phyloP scores from a whole-genome alignment of 2,888 invertebrate species.

The Sminthurides aquaticus region DNA sequence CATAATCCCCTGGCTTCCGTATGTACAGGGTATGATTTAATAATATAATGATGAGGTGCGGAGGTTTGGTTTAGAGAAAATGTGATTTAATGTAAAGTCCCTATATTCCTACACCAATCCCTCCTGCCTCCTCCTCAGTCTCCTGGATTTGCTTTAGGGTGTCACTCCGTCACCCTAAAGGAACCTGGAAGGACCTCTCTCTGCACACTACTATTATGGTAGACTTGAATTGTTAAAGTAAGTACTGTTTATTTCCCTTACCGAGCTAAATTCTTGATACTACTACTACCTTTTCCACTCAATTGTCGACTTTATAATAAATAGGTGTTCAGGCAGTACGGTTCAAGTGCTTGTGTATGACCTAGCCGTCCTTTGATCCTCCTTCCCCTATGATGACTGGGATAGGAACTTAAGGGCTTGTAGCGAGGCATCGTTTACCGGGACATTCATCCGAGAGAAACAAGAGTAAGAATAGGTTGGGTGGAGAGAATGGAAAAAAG shows the following conservation, averaged over 20 bases:
- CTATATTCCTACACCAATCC: background rate
- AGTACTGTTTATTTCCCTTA: background rate
- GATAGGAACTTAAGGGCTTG: too few species aligned
- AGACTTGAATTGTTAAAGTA: background rate
- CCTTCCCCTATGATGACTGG: too few species aligned
- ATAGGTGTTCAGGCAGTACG: background rate
- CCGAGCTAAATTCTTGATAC: background rate
- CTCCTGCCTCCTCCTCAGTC: background rate
- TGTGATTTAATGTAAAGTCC: background rate
- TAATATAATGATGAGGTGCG: background rate
- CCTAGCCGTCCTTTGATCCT: too few species aligned
- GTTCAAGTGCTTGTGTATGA: too few species aligned
- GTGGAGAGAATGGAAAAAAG: background rate
- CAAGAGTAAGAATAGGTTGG: background rate
- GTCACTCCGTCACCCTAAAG: background rate
- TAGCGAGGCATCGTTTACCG: background rate
- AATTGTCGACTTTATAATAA: constrained; percentile 24
- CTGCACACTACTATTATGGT: background rate
- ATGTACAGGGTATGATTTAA: background rate
- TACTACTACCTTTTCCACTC: constrained; percentile 15
- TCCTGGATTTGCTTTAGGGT: too few species aligned
- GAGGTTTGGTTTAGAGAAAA: background rate
- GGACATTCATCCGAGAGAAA: background rate
- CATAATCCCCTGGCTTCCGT: background rate
- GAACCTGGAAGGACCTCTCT: background rate